Base-by-base conservation (phyloP, 23 tunicate species). In the Corella eumyota region DNA sequence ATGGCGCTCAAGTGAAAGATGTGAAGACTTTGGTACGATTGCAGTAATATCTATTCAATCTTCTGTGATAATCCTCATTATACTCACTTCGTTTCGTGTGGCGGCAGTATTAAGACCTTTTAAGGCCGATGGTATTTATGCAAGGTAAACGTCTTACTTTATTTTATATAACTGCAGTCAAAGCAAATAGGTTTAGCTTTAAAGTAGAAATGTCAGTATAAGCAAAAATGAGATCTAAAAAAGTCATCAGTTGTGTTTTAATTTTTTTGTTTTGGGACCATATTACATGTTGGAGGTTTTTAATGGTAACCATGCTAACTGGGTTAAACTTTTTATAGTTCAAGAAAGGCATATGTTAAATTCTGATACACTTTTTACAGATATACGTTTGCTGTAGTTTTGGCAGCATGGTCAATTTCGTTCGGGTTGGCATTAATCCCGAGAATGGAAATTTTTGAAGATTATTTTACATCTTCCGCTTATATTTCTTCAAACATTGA, bases 21-120 rank as follows among this genome's bases (percentile, higher is more conserved):
- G 93, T 32, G 36, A 65, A 32, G 25, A 64, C 17, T 47, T 83
- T 15, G 93, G 93, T 35, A 83, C 77, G 0, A 68, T 83, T 3
- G 93, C 93, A 4, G 63, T 83, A 72, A 64, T 69, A 30, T 83
- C 93, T 9, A 67, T 83, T 34, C 82, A 83, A 50, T 61, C 84
- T 24, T 83, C 93, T 15, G 93, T 83, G 32, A 36, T 73, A 36
- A 65, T 83, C 37, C 60, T 83, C 1, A 40, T 83, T 24, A 61
- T 83, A 34, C 67, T 83, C 27, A 83, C 93, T 1, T 68, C 93
- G 5, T 83, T 69, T 36, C 71, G 93, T 40, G 61, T 75, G 61
- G 40, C 68, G 67, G 68, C 74, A 50, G 66, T 83, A 0, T 32
- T 83, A 47, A 68, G 56, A 50, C 93, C 93, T 17, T 83, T 83